Percentiles rank a stretch among this genome's conserved stretches.
Evolutionary conservation across 2,113 vertebrate genomes (phyloP).

Genomic region (Spilogale gracilis): DNA sequence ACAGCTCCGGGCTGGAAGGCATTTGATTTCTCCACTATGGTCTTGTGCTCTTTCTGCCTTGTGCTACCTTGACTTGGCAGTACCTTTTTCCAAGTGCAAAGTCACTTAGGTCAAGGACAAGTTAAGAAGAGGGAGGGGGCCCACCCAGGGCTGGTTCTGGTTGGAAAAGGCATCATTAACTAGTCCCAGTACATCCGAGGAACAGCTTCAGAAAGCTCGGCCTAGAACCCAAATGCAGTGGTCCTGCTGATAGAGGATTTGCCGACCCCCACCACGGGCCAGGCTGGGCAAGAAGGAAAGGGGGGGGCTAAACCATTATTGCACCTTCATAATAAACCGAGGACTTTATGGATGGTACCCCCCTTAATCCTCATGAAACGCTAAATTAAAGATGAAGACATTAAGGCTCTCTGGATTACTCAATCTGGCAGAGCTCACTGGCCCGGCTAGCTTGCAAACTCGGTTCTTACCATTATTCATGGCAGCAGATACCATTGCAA

Average conservation of each 20-base stretch:
- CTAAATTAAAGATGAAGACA: background rate
- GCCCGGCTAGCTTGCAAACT: background rate
- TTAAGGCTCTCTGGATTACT: background rate
- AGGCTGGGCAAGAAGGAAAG: background rate
- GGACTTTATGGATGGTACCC: background rate
- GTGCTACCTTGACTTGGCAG: background rate
- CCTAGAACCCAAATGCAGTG: background rate
- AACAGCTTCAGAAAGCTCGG: background rate
- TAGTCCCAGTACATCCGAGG: background rate
- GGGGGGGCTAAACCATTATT: background rate
- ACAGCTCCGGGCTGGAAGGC: no score
- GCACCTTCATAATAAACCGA: background rate
- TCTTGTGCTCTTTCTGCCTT: background rate
- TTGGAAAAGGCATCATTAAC: background rate
- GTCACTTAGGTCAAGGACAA: background rate
- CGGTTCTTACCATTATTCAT: background rate
- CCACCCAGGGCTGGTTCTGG: background rate
- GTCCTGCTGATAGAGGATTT: background rate
- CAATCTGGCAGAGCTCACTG: background rate
- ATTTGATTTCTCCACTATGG: rapidly evolving
- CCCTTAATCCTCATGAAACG: background rate
- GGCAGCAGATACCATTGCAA: background rate
- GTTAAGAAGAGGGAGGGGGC: background rate
- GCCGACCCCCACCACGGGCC: background rate
- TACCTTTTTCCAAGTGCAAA: background rate